These are phyloP conservation scores for Iguana delicatissima DNA, from an alignment of 2,797 vertebrate genomes.

Conservation along the genomic window DNA sequence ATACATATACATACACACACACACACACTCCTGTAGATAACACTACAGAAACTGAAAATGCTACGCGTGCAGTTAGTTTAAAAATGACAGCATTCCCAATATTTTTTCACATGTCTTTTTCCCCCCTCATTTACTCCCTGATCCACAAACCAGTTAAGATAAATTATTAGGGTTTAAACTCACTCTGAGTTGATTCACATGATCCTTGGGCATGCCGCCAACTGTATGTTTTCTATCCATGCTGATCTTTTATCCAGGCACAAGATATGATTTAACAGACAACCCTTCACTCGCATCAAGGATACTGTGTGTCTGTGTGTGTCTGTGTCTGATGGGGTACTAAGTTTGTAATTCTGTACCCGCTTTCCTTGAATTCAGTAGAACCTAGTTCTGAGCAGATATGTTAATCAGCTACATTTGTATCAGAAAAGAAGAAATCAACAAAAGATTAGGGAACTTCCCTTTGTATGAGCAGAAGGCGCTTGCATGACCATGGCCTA, in stretches of 20 bases:
- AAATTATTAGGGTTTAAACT: constrained; percentile 31
- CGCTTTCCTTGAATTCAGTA: not conserved
- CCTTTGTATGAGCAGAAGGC: not conserved
- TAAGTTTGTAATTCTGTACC: not conserved
- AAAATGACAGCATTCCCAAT: not conserved
- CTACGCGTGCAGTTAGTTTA: not conserved
- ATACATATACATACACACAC: no score
- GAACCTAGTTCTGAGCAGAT: not conserved
- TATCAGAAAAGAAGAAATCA: not conserved
- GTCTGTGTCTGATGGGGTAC: not conserved
- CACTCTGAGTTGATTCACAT: not conserved
- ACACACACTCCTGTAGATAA: not conserved
- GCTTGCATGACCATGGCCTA: no score
- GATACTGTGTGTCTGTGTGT: not conserved
- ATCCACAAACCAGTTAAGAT: constrained; percentile 6
- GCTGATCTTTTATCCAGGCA: constrained; percentile 21
- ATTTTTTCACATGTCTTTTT: not conserved
- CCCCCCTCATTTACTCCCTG: not conserved
- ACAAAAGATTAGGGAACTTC: not conserved
- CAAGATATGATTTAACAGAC: constrained; percentile 3
- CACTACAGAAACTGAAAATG: constrained; percentile 22
- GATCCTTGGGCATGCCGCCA: constrained; percentile 2
- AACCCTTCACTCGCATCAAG: not conserved
- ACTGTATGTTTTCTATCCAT: constrained; percentile 5
- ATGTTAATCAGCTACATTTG: no score